Conservation (phyloP, 2,797 vertebrate species). For the Ctenopoma multispine region DNA sequence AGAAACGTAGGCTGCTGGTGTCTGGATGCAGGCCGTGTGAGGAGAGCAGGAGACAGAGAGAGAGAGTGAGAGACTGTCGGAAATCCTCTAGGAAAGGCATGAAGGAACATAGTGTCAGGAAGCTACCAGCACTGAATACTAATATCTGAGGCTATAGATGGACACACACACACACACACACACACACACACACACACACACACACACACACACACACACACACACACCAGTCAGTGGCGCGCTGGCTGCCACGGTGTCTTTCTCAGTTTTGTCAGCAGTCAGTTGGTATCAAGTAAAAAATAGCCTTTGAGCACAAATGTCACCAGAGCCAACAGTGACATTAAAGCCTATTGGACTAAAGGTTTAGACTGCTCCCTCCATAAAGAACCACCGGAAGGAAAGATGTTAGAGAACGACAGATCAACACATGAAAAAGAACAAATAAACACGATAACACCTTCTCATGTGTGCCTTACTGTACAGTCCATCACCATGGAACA, state of each 20-base stretch:
- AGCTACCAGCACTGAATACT: slow-evolving; percentile 79
- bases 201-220: slow-evolving; percentile 5
- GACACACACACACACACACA: slow-evolving; percentile 16
- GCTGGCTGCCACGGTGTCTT: slow-evolving; percentile 47
- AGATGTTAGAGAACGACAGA: not conserved
- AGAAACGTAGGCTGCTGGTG: slow-evolving; percentile 75
- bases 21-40: slow-evolving; percentile 62
- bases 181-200: slow-evolving; percentile 1
- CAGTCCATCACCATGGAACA: too few relatives aligned
- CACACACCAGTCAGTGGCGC: not conserved
- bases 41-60: slow-evolving; percentile 60
- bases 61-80: slow-evolving; percentile 68
- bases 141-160: slow-evolving; percentile 65
- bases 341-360: slow-evolving; percentile 73
- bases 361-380: slow-evolving; percentile 42
- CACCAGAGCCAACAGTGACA: slow-evolving; percentile 74
- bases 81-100: slow-evolving; percentile 79
- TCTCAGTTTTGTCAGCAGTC: slow-evolving; percentile 80
- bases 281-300: slow-evolving; percentile 73
- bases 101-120: slow-evolving; percentile 81
- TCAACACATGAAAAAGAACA: not conserved
- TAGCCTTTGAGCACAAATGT: slow-evolving; percentile 79
- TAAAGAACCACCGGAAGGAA: slow-evolving; percentile 18
- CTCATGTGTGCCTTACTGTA: slow-evolving; percentile 10
- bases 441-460: slow-evolving; percentile 52